These are phyloP conservation scores for Penelope pileata DNA, from an alignment of 2,113 vertebrate species.

Conservation along the genomic window DNA sequence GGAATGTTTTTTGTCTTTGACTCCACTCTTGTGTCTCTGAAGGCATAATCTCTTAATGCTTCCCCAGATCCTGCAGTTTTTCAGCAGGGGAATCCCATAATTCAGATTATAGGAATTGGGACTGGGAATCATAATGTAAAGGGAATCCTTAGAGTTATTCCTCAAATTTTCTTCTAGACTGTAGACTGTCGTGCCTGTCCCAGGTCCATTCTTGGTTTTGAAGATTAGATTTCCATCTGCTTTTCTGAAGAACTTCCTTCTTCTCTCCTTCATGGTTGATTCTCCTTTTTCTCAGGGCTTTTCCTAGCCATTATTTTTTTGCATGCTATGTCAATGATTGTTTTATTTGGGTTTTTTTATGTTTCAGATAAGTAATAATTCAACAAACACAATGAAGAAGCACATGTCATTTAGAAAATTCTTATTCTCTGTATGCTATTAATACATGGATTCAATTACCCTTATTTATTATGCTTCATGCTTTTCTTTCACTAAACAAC, in stretches of 20 bases:
- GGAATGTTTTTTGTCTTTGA: background rate
- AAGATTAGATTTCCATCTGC: background rate
- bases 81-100: background rate
- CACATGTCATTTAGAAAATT: background rate
- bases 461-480: background rate
- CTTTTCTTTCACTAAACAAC: background rate
- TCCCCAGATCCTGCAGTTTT: background rate
- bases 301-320: background rate
- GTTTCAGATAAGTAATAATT: background rate
- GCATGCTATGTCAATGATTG: background rate
- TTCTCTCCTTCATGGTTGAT: background rate
- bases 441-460: background rate
- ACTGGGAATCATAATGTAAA: background rate
- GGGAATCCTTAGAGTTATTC: background rate
- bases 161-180: background rate
- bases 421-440: background rate
- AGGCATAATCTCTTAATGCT: background rate
- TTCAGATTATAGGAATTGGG: background rate
- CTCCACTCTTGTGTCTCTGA: background rate
- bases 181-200: background rate
- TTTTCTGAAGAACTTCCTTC: background rate
- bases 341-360: background rate
- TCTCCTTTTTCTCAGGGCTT: background rate
- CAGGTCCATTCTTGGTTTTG: background rate
- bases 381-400: background rate